Base-by-base conservation (phyloP, 2,888 invertebrate genomes). In the Chirona hameri region DNA sequence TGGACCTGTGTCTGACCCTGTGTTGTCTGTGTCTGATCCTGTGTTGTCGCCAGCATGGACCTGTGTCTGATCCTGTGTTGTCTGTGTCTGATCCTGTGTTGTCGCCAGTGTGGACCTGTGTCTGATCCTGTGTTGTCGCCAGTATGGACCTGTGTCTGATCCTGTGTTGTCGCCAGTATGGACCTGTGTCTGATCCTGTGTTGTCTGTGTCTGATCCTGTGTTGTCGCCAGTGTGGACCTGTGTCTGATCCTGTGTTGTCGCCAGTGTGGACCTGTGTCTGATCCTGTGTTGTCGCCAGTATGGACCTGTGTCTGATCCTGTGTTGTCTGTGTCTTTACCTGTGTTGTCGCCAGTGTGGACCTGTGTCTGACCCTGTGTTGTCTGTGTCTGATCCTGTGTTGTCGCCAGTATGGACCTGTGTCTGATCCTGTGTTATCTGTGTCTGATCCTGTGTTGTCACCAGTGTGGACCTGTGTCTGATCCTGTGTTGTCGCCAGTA, bases 101-200 rank as follows among this genome's bases (percentile, higher is more conserved):
- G 55, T 81, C 72, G 76, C 82, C 81, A 39, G 95, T n/a, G 91
- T 98, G 14, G 91, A 91, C 84, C 92, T 95, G 48, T 93, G 7
- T 39, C 39, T 39, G 39, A 39, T 7, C 39, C 39, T 39, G 39
- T 39, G 7, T 39, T 39, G 39, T n/a, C n/a, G n/a, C n/a, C n/a
- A n/a, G n/a, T n/a, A n/a, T n/a, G n/a, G n/a, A n/a, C 7, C 39
- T 39, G 39, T 39, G 7, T 39, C 39, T 39, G 39, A 39, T 7
- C 39, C 39, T 39, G 39, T 39, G 7, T 39, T 39, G 39, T 39
- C 39, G 7, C 39, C n/a, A n/a, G n/a, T n/a, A n/a, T 72, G 46
- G 55, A 81, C 48, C n/a, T n/a, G n/a, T n/a, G n/a, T n/a, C n/a
- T n/a, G n/a, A n/a, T n/a, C n/a, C n/a, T n/a, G n/a, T n/a, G n/a